Evolutionary conservation across 2,888 invertebrate genomes (phyloP).

Genomic region (Thymelicus sylvestris): DNA sequence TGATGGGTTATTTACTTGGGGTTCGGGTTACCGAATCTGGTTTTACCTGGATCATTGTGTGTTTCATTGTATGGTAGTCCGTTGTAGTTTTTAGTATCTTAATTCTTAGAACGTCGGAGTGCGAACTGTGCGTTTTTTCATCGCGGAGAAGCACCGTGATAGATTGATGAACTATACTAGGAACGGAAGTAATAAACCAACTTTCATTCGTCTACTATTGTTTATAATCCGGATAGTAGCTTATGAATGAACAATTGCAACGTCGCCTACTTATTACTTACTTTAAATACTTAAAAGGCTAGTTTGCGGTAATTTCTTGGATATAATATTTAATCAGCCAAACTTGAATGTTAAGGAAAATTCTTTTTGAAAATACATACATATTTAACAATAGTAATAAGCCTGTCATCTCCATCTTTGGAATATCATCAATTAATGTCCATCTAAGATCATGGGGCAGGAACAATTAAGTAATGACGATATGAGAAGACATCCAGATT

Average conservation of each 20-base stretch:
- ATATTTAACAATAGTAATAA: too few species aligned
- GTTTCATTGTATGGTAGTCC: not conserved
- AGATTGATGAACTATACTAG: conserved; percentile 4
- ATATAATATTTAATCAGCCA: too few species aligned
- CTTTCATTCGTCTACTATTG: not conserved
- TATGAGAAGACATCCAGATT: too few species aligned
- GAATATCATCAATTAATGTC: too few species aligned
- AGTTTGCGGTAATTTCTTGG: too few species aligned
- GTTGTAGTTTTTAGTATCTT: not conserved
- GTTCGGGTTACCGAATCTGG: not conserved
- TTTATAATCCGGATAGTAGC: not conserved
- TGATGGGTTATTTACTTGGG: not conserved
- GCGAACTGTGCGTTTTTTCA: not conserved
- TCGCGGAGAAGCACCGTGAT: not conserved
- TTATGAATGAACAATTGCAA: not conserved
- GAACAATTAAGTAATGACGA: too few species aligned
- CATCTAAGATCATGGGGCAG: too few species aligned
- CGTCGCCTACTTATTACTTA: too few species aligned
- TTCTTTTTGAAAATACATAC: too few species aligned
- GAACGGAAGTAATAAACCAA: conserved; percentile 1
- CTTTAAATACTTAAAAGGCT: too few species aligned
- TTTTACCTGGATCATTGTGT: not conserved
- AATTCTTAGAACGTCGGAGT: not conserved
- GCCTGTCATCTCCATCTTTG: too few species aligned
- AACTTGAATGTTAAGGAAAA: too few species aligned